A percentile compares a stretch with the other conserved stretches of the same genome.
phyloP scores from a whole-genome alignment of 1,140 invertebrate species.

The Campoletis sonorensis region DNA sequence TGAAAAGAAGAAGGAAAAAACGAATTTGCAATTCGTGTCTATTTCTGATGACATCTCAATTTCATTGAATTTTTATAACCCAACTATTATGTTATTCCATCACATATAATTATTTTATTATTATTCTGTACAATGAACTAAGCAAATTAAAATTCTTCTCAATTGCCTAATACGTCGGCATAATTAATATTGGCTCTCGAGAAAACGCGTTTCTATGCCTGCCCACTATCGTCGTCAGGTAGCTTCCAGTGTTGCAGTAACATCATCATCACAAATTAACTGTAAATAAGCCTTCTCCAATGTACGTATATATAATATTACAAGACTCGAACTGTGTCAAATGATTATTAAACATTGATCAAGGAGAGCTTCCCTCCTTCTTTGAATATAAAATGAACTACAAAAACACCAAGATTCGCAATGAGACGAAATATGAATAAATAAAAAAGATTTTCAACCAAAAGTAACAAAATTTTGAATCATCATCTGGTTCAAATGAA shows the following conservation, averaged over 20 bases:
- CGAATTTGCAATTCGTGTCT: too few species aligned
- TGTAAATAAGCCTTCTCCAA: background rate
- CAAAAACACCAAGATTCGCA: background rate
- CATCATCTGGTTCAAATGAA: too few species aligned
- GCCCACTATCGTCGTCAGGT: slow-evolving; percentile 20
- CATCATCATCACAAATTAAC: slow-evolving; percentile 19
- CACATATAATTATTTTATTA: background rate
- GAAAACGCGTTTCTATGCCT: slow-evolving; percentile 26
- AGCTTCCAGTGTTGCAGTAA: background rate
- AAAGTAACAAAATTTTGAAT: too few species aligned
- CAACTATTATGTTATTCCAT: background rate
- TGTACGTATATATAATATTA: background rate
- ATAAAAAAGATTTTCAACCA: background rate
- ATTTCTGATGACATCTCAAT: too few species aligned
- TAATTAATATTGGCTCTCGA: background rate
- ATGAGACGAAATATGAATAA: background rate
- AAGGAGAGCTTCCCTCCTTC: slow-evolving; percentile 3
- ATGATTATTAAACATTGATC: slow-evolving; percentile 41
- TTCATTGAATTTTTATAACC: too few species aligned
- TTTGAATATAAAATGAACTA: slow-evolving; percentile 4
- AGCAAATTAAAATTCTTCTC: background rate
- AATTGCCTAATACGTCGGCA: background rate
- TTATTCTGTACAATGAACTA: background rate
- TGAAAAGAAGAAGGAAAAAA: too few species aligned
- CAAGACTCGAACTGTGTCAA: slow-evolving; percentile 10